Evolutionary conservation across 2,797 vertebrate genomes (phyloP), one percentile per base, ranked within the genome.

Genomic region (Scleropages formosus): DNA sequence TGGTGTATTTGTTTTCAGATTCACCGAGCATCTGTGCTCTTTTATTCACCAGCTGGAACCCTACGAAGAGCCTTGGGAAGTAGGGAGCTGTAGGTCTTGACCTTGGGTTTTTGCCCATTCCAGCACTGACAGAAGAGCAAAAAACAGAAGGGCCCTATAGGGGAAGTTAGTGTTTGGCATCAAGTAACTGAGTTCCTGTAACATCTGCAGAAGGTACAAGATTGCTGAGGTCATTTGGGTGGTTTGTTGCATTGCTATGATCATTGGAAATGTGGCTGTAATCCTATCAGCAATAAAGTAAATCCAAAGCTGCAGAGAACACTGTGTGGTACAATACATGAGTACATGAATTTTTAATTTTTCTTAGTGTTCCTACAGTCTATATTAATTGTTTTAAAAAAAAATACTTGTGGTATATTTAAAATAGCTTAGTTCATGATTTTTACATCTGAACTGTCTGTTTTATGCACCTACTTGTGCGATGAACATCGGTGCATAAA

Each of bases 271-370:
- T 10, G 63, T 76, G 75, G 49, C 68, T 63, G 67, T 63, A 51
- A 62, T 27, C 59, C 68, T 20, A 53, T 63, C 68, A 46, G 75
- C 75, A 76, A 76, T 76, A 76, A 76, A 71, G 46, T 16, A 70
- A 9, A 63, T 62, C 46, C 63, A 26, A 76, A 61, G 60, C 53
- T 31, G 15, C 49, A 31, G 24, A 69, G 56, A 31, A n/a, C 27
- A 16, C 16, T 31, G 69, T 71, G 12, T 44, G 24, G 66, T 46
- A 49, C 16, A 26, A 24, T 16, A 27, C 47, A 13, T 46, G 26
- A 20, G 56, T 1, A 18, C 11, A 10, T 18, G 9, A 10, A 56
- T 2, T 12, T 56, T 3, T 18, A 56, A 1, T 56, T 10, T 12
- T 18, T 69, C 49, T 49, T 47, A 6, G n/a, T n/a, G n/a, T n/a